Evolutionary conservation across 1,140 invertebrate species (phyloP).

Genomic region (Drosophila orena): DNA sequence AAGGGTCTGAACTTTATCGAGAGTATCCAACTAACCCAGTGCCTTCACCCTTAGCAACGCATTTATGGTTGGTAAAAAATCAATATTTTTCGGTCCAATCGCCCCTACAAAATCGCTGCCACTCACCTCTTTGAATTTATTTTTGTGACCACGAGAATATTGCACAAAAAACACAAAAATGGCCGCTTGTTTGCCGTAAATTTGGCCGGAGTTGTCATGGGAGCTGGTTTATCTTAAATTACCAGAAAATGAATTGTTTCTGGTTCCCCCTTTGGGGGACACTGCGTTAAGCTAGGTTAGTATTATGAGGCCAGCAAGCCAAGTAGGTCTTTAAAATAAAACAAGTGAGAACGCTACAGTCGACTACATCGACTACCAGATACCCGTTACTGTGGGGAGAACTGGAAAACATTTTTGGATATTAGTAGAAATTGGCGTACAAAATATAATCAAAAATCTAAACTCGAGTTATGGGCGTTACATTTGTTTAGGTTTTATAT

Average conservation of each 20-base stretch:
- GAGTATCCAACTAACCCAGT: constrained; percentile 62
- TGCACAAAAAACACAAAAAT: constrained; percentile 29
- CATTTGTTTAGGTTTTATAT: no score
- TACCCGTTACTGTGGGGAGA: no score
- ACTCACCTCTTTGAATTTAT: constrained; percentile 16
- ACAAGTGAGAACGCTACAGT: no score
- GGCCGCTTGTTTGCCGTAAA: constrained; percentile 10
- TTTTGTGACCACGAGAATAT: constrained; percentile 30
- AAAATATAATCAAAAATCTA: no score
- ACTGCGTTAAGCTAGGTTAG: constrained; percentile 12
- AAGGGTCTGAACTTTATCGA: constrained; percentile 30
- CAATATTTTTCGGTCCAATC: constrained; percentile 37
- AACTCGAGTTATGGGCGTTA: no score
- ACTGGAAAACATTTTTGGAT: no score
- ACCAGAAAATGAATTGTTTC: constrained; percentile 43
- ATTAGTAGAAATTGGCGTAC: no score
- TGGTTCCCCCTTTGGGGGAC: constrained; percentile 12
- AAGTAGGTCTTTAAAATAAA: not conserved
- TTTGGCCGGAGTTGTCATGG: constrained; percentile 21
- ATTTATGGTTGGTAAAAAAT: constrained; percentile 36
- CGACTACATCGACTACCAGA: no score
- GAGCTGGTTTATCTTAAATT: constrained; percentile 36
- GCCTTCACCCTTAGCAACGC: constrained; percentile 25
- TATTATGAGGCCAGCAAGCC: not conserved
- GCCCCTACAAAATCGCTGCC: constrained; percentile 13